Base-by-base conservation (phyloP, 2,888 invertebrate genomes). In the Hypsopygia costalis region DNA sequence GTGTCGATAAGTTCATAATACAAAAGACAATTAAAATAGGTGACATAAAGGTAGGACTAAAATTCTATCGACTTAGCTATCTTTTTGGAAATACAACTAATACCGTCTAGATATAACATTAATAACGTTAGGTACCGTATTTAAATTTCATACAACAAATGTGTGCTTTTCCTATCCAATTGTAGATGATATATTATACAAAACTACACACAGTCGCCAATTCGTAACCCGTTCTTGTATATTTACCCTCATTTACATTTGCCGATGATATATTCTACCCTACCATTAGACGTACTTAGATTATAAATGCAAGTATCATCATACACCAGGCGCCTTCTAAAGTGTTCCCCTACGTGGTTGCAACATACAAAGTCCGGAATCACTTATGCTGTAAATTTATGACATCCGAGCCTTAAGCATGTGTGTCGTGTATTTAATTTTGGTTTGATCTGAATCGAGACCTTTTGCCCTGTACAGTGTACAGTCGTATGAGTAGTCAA, bases 361-460 rank as follows among this genome's bases (percentile, higher is more conserved):
- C 16, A 32, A n/a, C 1, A 49, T 49, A 53, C 48, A 44, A 50
- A 46, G 37, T 49, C 51, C 49, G 58, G 58, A 67, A 61, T 71
- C 67, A 70, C 62, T 75, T 71, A 71, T 47, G 47, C 45, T 47
- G 51, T 55, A 61, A 62, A 79, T 80, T 77, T 71, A 82, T 78
- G 52, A 65, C 69, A 72, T 79, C 79, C 78, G 74, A 74, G 78
- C 85, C 83, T 58, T 64, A 55, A 86, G 86, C 81, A 51, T 68
- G 56, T 66, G 56, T 69, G 71, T 74, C 63, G 62, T 72, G 69
- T 74, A 74, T 81, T 85, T 81, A 82, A 85, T 83, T 86, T 86
- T 62, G 81, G 79, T 65, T 58, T 52, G 50, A 47, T 46, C 47
- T 49, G 49, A 52, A 53, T 57, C 57, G 54, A 60, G 73, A 81